A percentile compares a stretch with the other conserved stretches of the same genome.
Evolutionary conservation across 2,888 invertebrate genomes (phyloP).

Genomic region (Laspeyria flexula): DNA sequence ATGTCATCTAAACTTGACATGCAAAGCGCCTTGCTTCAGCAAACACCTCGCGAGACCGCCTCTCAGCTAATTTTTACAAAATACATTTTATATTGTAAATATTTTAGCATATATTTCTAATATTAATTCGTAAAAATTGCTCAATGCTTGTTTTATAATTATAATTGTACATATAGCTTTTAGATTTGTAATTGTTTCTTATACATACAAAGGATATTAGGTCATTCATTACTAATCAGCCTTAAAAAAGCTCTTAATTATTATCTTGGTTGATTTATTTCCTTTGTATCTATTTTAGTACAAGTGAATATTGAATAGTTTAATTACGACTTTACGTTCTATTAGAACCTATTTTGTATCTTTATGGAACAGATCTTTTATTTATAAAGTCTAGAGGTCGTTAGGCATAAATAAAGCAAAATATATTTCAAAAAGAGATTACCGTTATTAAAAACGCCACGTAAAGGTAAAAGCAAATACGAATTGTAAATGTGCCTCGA

Average conservation of each 20-base stretch:
- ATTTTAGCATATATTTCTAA: slow-evolving; percentile 44
- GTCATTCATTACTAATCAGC: neutral
- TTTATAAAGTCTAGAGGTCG: slow-evolving; percentile 32
- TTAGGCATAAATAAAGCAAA: slow-evolving; percentile 3
- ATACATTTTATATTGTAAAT: slow-evolving; percentile 44
- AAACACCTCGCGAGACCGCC: slow-evolving; percentile 17
- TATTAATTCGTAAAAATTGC: slow-evolving; percentile 55
- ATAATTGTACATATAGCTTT: slow-evolving; percentile 47
- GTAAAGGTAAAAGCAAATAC: neutral
- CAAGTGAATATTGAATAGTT: neutral
- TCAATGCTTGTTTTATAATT: slow-evolving; percentile 59
- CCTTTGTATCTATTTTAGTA: neutral
- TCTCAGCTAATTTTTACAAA: slow-evolving; percentile 37
- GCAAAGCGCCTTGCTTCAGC: neutral
- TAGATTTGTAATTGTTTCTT: slow-evolving; percentile 31
- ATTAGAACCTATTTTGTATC: slow-evolving; percentile 29
- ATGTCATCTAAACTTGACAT: no score
- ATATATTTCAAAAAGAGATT: neutral
- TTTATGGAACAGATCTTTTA: slow-evolving; percentile 24
- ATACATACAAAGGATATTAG: slow-evolving; percentile 23
- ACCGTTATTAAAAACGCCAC: neutral
- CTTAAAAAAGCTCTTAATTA: neutral
- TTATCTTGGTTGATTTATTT: neutral
- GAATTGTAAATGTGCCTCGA: slow-evolving; percentile 5
- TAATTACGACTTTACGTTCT: neutral